Conservation (phyloP, 2,888 invertebrate genomes). For the Eilema sororculum region DNA sequence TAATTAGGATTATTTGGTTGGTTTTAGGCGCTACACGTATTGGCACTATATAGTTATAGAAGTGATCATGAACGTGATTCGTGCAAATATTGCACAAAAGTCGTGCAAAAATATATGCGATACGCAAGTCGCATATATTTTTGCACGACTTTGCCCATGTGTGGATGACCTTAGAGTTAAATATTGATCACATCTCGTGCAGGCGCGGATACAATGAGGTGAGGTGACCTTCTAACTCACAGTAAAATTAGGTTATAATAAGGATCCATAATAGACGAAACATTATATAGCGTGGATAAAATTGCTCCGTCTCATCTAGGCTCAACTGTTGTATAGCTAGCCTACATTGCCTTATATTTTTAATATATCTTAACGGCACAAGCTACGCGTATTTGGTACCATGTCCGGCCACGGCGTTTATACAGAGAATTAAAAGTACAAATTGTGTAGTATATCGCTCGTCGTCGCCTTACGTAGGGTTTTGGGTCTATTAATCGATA, state of each 20-base stretch:
- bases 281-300: background rate
- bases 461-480: background rate
- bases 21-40: background rate
- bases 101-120: too few species aligned
- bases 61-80: background rate
- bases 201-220: background rate
- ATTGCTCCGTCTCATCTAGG: background rate
- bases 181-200: background rate
- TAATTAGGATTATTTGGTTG: background rate
- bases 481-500: background rate
- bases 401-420: background rate
- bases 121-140: too few species aligned
- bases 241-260: background rate
- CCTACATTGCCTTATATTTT: background rate
- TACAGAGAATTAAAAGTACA: constrained; percentile 11
- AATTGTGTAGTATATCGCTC: constrained; percentile 2
- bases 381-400: background rate
- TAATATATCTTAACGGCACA: background rate
- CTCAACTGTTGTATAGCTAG: background rate
- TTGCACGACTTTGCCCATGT: too few species aligned
- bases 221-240: background rate
- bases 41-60: background rate
- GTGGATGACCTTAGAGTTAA: background rate
- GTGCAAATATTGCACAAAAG: too few species aligned
- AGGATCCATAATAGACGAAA: background rate